Conservation (phyloP, 1,140 invertebrate species). For the Drosophila nannoptera region DNA sequence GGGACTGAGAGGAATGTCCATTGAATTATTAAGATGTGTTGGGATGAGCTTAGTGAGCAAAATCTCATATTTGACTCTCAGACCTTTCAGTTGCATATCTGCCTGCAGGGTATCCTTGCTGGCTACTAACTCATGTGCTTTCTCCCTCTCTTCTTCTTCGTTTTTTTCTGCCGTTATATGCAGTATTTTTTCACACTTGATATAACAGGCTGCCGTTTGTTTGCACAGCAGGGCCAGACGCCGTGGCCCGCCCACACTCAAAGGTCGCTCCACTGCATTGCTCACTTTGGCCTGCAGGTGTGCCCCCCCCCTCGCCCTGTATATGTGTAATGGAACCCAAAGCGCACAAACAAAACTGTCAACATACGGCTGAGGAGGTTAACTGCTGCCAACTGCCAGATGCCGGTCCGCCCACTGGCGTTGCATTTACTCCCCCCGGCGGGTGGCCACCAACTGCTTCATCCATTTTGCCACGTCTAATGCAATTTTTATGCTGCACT, state of each 20-base stretch:
- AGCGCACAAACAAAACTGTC: constrained; percentile 66
- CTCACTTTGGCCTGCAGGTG: constrained; percentile 42
- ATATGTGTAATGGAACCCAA: constrained; percentile 64
- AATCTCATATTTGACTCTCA: too few relatives aligned
- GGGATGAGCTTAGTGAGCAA: too few relatives aligned
- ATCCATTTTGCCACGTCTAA: constrained; percentile 55
- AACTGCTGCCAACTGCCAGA: constrained; percentile 12
- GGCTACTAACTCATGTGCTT: not conserved
- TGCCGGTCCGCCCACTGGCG: not conserved
- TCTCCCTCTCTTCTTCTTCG: not conserved
- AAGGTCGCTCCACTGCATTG: constrained; percentile 27
- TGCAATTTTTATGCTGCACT: constrained; percentile 74
- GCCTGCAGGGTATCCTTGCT: constrained; percentile 2
- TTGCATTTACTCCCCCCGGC: not conserved
- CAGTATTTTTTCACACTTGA: constrained; percentile 68
- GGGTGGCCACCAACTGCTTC: constrained; percentile 9
- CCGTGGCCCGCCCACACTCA: not conserved
- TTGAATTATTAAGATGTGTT: too few relatives aligned
- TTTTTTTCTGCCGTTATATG: constrained; percentile 21
- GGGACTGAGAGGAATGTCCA: too few relatives aligned
- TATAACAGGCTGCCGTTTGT: constrained; percentile 61
- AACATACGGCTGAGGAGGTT: constrained; percentile 21
- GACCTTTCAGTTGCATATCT: not conserved
- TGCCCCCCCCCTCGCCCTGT: not conserved
- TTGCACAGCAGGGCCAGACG: constrained; percentile 31